Evolutionary conservation across 2,888 invertebrate species (phyloP), one percentile per base, ranked within the genome.

Genomic region (Nomada flava): DNA sequence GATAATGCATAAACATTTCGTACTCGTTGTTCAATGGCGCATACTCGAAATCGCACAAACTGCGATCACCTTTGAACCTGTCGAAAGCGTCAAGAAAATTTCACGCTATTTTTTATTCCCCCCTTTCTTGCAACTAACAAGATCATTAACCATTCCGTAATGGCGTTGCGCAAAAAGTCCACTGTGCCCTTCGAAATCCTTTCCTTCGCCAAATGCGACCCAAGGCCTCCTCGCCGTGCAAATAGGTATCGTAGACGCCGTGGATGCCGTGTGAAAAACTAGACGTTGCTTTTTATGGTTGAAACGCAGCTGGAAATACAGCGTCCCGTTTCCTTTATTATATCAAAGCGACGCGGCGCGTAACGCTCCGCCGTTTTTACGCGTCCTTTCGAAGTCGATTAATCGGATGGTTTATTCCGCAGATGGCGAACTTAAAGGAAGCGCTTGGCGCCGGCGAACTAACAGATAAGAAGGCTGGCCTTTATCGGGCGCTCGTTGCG

Each of bases 401-500:
- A 62, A 80, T 65, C 9, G 42, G 7, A 52, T 10, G 47, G 50
- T 44, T n/a, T 9, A 11, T 52, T 71, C 70, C 50, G 18, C 82
- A 93, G 93, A 95, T 95, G 95, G 82, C 74, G 70, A 85, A 95
- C 89, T 94, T 96, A 86, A 95, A 95, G 89, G 95, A 95, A 83
- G 95, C 95, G 80, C 93, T 97, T 76, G 97, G 97, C 23, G 94
- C 96, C 67, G 95, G 96, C 88, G 97, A 97, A 94, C 94, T 97
- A 79, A 95, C 96, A 76, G 95, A 96, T 71, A 96, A 96, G 87
- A 96, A 96, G 26, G 94, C 94, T n/a, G 95, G 95, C 26, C 95
- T 98, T 78, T 97, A 97, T 95, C 96, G 96, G 90, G 97, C 98
- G 0, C 94, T 98, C 29, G 94, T 98, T 11, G 98, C 98, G 0